These are phyloP conservation scores for Agrochola lychnidis DNA, from an alignment of 2,888 invertebrate species.

Conservation along the genomic window DNA sequence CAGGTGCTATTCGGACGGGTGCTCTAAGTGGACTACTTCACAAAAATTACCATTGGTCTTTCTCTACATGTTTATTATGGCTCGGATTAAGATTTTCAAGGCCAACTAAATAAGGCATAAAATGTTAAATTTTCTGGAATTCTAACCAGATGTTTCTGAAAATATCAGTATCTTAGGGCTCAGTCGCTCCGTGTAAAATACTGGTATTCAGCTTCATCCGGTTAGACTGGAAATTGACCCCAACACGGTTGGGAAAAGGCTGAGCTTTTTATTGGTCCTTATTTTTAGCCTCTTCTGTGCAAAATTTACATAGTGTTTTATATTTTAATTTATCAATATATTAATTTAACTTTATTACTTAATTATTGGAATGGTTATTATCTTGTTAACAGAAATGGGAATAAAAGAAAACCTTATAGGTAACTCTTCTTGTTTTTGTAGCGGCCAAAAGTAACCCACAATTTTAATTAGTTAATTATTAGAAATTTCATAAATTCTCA, in stretches of 20 bases:
- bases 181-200: not conserved
- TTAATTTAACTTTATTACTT: constrained; percentile 19
- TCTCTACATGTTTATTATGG: not conserved
- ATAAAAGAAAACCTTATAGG: not conserved
- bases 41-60: not conserved
- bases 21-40: too few relatives aligned
- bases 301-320: constrained; percentile 28
- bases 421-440: too few relatives aligned
- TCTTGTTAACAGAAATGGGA: constrained; percentile 4
- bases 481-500: not conserved
- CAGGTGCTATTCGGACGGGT: too few relatives aligned
- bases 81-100: constrained; percentile 31
- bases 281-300: constrained; percentile 37
- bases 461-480: not conserved
- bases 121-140: not conserved
- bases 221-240: not conserved
- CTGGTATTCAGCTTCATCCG: too few relatives aligned
- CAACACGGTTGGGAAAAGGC: not conserved
- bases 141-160: not conserved
- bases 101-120: not conserved
- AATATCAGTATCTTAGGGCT: not conserved
- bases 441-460: too few relatives aligned
- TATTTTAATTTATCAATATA: constrained; percentile 20
- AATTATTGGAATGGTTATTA: constrained; percentile 44
- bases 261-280: not conserved